phyloP scores from a whole-genome alignment of 2,888 invertebrate genomes.

The Calameuta idolon region DNA sequence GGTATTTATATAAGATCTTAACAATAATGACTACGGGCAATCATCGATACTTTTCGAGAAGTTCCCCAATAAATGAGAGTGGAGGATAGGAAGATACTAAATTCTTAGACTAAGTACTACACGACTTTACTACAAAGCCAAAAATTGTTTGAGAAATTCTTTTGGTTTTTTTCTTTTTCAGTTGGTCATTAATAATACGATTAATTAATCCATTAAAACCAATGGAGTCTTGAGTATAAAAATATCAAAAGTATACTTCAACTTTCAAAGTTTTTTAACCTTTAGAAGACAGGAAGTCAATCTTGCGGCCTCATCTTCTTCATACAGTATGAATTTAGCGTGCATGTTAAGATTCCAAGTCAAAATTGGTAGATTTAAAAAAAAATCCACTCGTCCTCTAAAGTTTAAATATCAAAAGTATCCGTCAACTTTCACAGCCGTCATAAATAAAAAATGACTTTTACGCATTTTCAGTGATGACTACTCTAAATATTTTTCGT shows the following conservation, averaged over 20 bases:
- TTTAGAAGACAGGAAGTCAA: no score
- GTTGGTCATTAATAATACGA: neutral
- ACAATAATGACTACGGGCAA: neutral
- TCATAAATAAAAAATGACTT: neutral
- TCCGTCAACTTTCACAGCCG: neutral
- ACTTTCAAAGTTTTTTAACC: no score
- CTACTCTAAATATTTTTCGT: neutral
- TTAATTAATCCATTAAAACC: neutral
- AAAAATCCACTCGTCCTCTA: no score
- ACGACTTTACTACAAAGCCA: neutral
- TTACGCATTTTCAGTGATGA: neutral
- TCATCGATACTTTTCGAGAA: neutral
- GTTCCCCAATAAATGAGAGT: neutral
- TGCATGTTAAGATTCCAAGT: no score
- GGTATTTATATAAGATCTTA: neutral
- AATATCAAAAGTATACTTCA: neutral
- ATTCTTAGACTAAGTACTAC: neutral
- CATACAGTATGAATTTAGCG: no score
- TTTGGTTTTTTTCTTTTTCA: neutral
- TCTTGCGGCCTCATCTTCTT: no score
- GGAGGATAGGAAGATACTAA: neutral
- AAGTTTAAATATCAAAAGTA: no score
- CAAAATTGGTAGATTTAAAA: no score
- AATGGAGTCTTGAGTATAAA: neutral
- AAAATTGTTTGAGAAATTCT: neutral